Evolutionary conservation across 2,888 invertebrate genomes (phyloP), one percentile per base, ranked within the genome.

Genomic region (Colostygia pectinataria): DNA sequence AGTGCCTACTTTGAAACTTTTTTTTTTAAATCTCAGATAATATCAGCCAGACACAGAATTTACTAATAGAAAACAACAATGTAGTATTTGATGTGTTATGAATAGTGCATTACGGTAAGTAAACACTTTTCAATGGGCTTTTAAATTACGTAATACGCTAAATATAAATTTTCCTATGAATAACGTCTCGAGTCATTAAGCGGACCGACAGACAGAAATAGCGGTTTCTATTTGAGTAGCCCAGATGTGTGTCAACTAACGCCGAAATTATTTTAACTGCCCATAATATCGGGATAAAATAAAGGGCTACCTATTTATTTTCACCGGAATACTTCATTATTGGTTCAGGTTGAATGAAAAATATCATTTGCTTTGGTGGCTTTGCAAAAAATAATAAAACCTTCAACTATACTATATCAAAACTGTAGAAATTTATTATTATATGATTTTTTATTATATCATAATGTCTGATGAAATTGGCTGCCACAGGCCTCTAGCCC

Each of bases 231-330:
- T 84, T 80, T 71, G 74, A 68, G 77, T 71, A 62, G 55, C 74
- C 61, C 76, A 75, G 76, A 88, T 84, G 80, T 89, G 80, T 88
- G 89, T 87, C 88, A 87, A 80, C 58, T 49, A 51, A 57, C 86
- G 75, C 76, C 60, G 62, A 64, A 68, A 72, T 74, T 78, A 83
- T 84, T 80, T 77, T 79, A 68, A 74, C 63, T 67, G 60, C 61
- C 63, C 66, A 74, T 67, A 68, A 67, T 67, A 66, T 68, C 71
- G 61, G 65, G 67, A 61, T n/a, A 60, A 69, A 61, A 68, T 69
- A 63, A 68, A 74, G 62, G 73, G 66, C 33, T 59, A 49, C 14
- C 41, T 55, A 51, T 59, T 61, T 41, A 55, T 42, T 33, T 38
- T 14, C 37, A 31, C 33, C 18, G 33, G 15, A 18, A 44, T 20